Base-by-base conservation (phyloP, 2,113 vertebrate genomes). In the Hyperopisus bebe region DNA sequence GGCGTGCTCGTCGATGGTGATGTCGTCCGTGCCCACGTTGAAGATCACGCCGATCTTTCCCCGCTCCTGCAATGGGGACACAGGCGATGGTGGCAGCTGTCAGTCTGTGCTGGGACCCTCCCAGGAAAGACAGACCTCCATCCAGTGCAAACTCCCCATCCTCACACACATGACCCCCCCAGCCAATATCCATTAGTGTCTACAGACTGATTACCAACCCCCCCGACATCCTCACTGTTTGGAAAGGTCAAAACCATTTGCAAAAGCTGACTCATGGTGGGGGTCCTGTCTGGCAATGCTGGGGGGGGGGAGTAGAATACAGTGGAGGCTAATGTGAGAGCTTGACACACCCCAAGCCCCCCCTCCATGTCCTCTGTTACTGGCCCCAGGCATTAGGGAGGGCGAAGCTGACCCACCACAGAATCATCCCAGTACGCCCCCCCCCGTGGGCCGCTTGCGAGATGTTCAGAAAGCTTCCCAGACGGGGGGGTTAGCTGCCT, bases 21-120 rank as follows among this genome's bases (percentile, higher is more conserved):
- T 99, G 95, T 99, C 98, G 91, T 98, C 98, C 0, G 98, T 99
- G 88, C 98, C 98, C 92, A 99, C 98, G 19, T 99, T 99, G 95
- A 99, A 99, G 91, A 98, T 98, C 90, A 98, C 98, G 58, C 97
- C 96, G 19, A 98, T 96, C 80, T 97, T 98, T 89, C 98, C 98
- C 95, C 97, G 96, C 89, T 98, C 97, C 98, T 98, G 95, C 10
- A 21, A 80, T 44, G 74, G 86, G 51, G 46, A 48, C 91, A 21
- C 3, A 83, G 24, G 10, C 15, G 2, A 89, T 1, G 39, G 24
- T 13, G 15, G 3, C 2, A 53, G 11, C 51, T 48, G 39, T 21
- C 39, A 31, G 8, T 39, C 89, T 47, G 53, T 21, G 35, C n/a
- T 47, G 13, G 35, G 74, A 8, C 74, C 74, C 17, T 80, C 17